Percentiles rank a stretch among this genome's conserved stretches.
Conservation (phyloP, 2,113 vertebrate species). For the Engystomops pustulosus region DNA sequence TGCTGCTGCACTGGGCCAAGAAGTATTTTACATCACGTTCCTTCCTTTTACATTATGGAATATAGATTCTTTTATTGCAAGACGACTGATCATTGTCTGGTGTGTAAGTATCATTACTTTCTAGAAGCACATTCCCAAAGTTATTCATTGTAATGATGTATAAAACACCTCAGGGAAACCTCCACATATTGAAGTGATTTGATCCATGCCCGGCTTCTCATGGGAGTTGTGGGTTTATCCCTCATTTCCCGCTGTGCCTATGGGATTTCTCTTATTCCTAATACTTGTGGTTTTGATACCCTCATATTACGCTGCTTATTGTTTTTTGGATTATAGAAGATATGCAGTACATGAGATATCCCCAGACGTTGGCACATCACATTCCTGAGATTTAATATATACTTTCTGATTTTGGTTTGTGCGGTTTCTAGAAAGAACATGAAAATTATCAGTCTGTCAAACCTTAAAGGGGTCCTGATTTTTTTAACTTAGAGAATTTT, state of each 20-base stretch:
- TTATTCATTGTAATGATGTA: not conserved
- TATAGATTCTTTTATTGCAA: conserved; percentile 86
- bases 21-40: conserved; percentile 94
- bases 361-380: not conserved
- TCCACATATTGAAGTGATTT: conserved; percentile 15
- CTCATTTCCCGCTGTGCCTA: not conserved
- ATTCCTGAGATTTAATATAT: too few relatives aligned
- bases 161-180: conserved; percentile 1
- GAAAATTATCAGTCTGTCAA: too few relatives aligned
- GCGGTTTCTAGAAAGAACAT: not conserved
- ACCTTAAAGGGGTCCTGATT: too few relatives aligned
- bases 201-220: not conserved
- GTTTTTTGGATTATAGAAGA: conserved; percentile 6
- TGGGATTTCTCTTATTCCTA: not conserved
- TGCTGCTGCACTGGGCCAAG: conserved; percentile 87
- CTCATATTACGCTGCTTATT: conserved; percentile 7
- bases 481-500: too few relatives aligned
- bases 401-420: not conserved
- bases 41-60: conserved; percentile 92
- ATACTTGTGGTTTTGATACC: conserved; percentile 1
- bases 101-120: conserved; percentile 75
- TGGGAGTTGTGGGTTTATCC: not conserved
- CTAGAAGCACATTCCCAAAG: too few relatives aligned
- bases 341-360: not conserved
- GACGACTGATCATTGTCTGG: conserved; percentile 90